Conservation (phyloP, 2,888 invertebrate species). For the Temnothorax unifasciatus region DNA sequence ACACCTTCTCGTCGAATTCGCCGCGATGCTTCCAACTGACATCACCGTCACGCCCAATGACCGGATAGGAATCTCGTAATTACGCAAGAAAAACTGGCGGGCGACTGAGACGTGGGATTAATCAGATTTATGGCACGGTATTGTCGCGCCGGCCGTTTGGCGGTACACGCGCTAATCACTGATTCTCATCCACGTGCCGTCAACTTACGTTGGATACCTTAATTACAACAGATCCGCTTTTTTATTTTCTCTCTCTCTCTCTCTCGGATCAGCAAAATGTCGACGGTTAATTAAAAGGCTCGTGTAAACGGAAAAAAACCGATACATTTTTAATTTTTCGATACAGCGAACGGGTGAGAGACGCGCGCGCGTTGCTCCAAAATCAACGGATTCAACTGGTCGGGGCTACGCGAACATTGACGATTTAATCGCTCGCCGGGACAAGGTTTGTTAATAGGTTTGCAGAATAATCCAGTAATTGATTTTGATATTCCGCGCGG, state of each 20-base stretch:
- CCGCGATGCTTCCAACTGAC: conserved; percentile 48
- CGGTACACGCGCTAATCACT: background rate
- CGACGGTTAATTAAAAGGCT: conserved; percentile 7
- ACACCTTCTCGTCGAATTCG: conserved; percentile 50
- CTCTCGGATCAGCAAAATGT: background rate
- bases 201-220: conserved; percentile 11
- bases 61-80: conserved; percentile 51
- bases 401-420: conserved; percentile 11
- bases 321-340: conserved; percentile 31
- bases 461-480: conserved; percentile 72
- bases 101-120: conserved; percentile 9
- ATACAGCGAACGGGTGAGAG: background rate
- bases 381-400: conserved; percentile 10
- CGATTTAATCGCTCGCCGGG: conserved; percentile 45
- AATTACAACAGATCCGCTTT: background rate
- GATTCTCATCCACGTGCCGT: conserved; percentile 11
- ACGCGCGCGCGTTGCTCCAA: background rate
- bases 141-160: background rate
- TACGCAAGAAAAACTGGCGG: conserved; percentile 32
- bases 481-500: conserved; percentile 68
- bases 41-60: conserved; percentile 42
- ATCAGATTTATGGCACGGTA: conserved; percentile 19
- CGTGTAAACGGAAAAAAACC: background rate
- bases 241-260: background rate
- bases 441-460: conserved; percentile 63